Evolutionary conservation across 1,140 invertebrate genomes (phyloP), one percentile per base, ranked within the genome.

Genomic region (Heliothis virescens): DNA sequence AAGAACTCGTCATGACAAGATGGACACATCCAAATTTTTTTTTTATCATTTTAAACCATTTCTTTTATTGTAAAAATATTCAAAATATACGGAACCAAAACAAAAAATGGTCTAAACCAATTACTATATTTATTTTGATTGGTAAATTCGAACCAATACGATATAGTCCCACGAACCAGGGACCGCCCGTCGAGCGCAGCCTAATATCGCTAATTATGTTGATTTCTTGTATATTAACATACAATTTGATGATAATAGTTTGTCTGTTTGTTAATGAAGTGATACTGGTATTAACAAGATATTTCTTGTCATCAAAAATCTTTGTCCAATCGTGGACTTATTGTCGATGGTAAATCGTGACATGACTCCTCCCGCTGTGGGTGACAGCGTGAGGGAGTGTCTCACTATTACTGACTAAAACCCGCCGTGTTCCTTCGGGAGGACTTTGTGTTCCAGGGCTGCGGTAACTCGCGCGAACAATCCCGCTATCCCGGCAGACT

Each of bases 181-280:
- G 62, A 41, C 62, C 62, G 34, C 62, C 62, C 62, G 34, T 9
- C 4, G 62, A n/a, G 62, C 5, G 0, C 0, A 5, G 29, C 21
- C 21, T 60, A 60, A 41, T 63, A 63, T 41, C 7, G 4, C 62
- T 63, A 63, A 63, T 63, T 16, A 63, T 63, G 34, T 63, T 29
- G 29, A 34, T 47, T 63, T 16, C 29, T 10, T 34, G 15, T 62
- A 63, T 13, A 47, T 41, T 63, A 16, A 63, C 62, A 63, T 63
- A 47, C 7, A 60, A 29, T 60, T 60, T 60, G 3, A 26, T 60
- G 12, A 13, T 63, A 60, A 60, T 29, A 29, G 57, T 21, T 60
- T 60, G 12, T 60, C 3, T 26, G 10, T 26, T 29, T 60, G 11
- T 21, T 57, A 57, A 18, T 57, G 55, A 53, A 53, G 52, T 53